A percentile compares a stretch with the other conserved stretches of the same genome.
These are phyloP conservation scores for Bettongia penicillata DNA, from an alignment of 2,113 vertebrate species.

Conservation along the genomic window DNA sequence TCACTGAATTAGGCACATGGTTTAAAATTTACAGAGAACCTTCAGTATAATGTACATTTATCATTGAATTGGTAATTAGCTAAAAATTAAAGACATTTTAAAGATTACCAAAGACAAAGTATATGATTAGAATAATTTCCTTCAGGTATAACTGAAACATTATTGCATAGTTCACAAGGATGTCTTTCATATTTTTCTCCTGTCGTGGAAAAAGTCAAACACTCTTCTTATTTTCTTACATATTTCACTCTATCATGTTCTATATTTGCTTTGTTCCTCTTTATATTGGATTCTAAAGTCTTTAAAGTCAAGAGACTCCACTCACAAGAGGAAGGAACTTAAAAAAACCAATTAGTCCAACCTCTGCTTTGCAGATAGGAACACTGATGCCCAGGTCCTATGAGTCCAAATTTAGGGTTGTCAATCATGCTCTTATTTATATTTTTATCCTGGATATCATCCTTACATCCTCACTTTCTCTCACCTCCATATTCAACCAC, in stretches of 20 bases:
- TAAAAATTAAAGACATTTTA: constrained; percentile 37
- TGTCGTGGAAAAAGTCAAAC: not conserved
- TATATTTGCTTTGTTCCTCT: not conserved
- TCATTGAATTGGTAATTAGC: constrained; percentile 37
- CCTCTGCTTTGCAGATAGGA: not conserved
- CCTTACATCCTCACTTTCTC: not conserved
- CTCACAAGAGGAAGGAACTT: not conserved
- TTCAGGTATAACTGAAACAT: not conserved
- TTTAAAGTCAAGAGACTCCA: not conserved
- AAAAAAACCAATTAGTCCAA: not conserved
- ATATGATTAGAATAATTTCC: not conserved
- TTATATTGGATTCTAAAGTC: not conserved
- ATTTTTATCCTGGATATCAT: not conserved
- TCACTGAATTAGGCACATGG: constrained; percentile 20
- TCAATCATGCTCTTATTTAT: not conserved
- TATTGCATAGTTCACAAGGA: not conserved
- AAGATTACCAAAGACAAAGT: not conserved
- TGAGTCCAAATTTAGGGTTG: not conserved
- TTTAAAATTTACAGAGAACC: constrained; percentile 27
- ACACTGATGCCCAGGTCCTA: not conserved
- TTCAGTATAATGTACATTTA: not conserved
- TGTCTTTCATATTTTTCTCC: not conserved
- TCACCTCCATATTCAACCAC: not conserved
- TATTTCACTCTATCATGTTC: not conserved
- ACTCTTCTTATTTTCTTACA: not conserved